Conservation (phyloP, 2,113 vertebrate genomes). For the Notarius quadriscutis region DNA sequence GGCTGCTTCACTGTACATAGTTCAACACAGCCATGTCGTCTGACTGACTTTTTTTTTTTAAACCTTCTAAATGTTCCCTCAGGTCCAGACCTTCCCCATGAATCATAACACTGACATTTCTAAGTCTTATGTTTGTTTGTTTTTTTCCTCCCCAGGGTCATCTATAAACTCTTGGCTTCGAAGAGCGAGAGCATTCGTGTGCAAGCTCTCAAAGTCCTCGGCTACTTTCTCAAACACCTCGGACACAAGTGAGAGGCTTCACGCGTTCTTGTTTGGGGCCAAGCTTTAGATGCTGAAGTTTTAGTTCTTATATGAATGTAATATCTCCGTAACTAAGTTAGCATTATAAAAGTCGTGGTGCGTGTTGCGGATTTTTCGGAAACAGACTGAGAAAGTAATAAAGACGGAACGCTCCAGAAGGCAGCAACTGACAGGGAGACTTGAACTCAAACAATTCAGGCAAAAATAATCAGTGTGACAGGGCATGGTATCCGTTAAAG, state of each 20-base stretch:
- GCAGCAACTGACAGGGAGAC: neutral
- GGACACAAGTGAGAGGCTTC: constrained; percentile 92
- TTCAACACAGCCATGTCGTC: neutral
- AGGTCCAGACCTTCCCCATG: neutral
- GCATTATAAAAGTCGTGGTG: neutral
- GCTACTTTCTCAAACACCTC: constrained; percentile 98
- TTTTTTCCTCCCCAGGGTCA: constrained; percentile 78
- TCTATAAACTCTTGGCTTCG: constrained; percentile 97
- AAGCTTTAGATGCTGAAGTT: neutral
- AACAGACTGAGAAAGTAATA: neutral
- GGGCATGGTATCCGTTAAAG: constrained; percentile 47
- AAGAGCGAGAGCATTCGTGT: constrained; percentile 99
- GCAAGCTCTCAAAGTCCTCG: constrained; percentile 96
- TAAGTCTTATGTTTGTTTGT: neutral
- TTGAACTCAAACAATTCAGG: constrained; percentile 40
- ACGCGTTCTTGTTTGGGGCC: neutral
- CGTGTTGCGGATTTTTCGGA: neutral
- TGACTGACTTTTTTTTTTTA: neutral
- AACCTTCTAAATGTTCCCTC: neutral
- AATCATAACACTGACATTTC: neutral
- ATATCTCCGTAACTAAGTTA: neutral
- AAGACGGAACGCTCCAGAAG: neutral
- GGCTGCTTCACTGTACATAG: neutral
- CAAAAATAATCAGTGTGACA: constrained; percentile 64
- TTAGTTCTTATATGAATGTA: neutral